phyloP scores from a whole-genome alignment of 2,888 invertebrate genomes.

The Sericinus montela region DNA sequence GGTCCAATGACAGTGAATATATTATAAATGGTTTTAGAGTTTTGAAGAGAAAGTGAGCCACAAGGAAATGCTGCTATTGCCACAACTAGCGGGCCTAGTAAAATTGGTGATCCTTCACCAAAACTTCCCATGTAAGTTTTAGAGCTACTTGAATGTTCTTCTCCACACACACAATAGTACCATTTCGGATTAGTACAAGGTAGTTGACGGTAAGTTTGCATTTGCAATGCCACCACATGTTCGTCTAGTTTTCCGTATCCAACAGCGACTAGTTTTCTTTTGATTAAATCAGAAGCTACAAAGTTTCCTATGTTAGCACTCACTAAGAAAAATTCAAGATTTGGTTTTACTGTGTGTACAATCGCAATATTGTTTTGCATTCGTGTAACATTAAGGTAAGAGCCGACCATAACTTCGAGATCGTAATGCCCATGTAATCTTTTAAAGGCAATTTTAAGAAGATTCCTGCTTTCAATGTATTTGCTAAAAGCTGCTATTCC shows the following conservation, averaged over 20 bases:
- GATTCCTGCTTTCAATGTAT: constrained; percentile 27
- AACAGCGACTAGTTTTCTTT: constrained; percentile 36
- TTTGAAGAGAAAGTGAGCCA: constrained; percentile 32
- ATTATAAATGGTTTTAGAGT: constrained; percentile 37
- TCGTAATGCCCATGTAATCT: constrained; percentile 42
- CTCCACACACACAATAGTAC: constrained; percentile 59
- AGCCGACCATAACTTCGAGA: constrained; percentile 28
- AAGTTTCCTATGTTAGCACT: constrained; percentile 39
- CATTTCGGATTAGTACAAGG: constrained; percentile 54
- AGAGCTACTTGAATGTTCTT: constrained; percentile 31
- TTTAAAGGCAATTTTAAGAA: constrained; percentile 37
- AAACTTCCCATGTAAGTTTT: constrained; percentile 39
- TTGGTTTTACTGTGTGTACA: constrained; percentile 36
- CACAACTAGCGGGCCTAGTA: constrained; percentile 38
- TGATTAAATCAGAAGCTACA: constrained; percentile 40
- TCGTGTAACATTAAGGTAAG: constrained; percentile 34
- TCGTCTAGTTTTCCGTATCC: constrained; percentile 43
- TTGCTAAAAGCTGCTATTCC: constrained; percentile 40
- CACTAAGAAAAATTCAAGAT: constrained; percentile 36
- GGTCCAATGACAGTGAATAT: constrained; percentile 55
- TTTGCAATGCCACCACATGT: constrained; percentile 36
- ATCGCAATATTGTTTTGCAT: constrained; percentile 57
- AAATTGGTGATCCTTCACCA: constrained; percentile 52
- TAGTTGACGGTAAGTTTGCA: constrained; percentile 41
- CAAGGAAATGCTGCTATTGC: constrained; percentile 45